These are phyloP conservation scores for Siniperca undulata DNA, from an alignment of 2,797 vertebrate species.

Conservation along the genomic window DNA sequence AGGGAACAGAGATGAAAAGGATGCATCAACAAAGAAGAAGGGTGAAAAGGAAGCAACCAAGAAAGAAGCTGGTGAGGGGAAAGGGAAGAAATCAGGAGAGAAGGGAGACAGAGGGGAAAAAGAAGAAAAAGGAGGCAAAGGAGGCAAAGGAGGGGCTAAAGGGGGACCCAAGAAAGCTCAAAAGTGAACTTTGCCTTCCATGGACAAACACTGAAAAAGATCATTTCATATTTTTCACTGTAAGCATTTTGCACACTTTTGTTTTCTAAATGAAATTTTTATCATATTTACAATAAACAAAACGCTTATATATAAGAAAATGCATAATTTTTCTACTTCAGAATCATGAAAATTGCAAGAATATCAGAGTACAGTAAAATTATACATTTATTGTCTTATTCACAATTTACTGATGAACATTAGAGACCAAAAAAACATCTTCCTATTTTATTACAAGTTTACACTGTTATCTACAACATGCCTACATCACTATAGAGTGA, in stretches of 20 bases:
- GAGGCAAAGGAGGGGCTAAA: constrained; percentile 78
- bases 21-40: constrained; percentile 68
- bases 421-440: constrained; percentile 69
- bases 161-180: constrained; percentile 81
- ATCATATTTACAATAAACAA: constrained; percentile 66
- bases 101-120: constrained; percentile 67
- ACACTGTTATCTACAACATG: constrained; percentile 75
- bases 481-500: constrained; percentile 52
- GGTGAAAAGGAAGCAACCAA: constrained; percentile 61
- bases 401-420: constrained; percentile 79
- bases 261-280: constrained; percentile 70
- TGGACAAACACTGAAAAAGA: constrained; percentile 43
- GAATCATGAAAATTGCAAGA: constrained; percentile 8
- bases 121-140: constrained; percentile 58
- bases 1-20: constrained; percentile 72
- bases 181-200: constrained; percentile 75
- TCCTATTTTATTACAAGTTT: constrained; percentile 64
- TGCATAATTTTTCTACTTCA: constrained; percentile 2
- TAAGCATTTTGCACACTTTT: constrained; percentile 29
- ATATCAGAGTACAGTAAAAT: constrained; percentile 57
- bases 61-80: constrained; percentile 69
- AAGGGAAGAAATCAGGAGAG: constrained; percentile 69
- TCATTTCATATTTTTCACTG: constrained; percentile 45
- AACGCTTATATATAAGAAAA: not conserved
- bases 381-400: constrained; percentile 80